Percentiles rank a stretch among this genome's conserved stretches.
Evolutionary conservation across 2,797 vertebrate species (phyloP).

Genomic region (Amblyopsis hoosieri): DNA sequence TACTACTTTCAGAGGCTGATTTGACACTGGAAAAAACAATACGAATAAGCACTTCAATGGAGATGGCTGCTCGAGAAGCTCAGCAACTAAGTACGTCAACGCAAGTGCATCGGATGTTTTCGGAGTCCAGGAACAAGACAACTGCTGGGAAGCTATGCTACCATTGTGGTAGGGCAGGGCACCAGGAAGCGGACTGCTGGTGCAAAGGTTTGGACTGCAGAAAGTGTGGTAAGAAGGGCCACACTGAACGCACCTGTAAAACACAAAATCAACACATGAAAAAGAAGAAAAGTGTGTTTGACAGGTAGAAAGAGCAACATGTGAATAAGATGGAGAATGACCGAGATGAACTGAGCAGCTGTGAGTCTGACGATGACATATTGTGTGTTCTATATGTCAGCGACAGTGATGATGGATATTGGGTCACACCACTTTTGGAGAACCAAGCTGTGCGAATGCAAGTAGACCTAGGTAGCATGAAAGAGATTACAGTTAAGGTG

Average conservation of each 20-base stretch:
- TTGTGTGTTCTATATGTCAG: slow-evolving; percentile 12
- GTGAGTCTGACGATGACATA: slow-evolving; percentile 16
- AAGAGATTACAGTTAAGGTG: too few species aligned
- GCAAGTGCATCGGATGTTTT: slow-evolving; percentile 38
- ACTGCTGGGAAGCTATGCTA: slow-evolving; percentile 42
- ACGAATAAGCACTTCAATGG: slow-evolving; percentile 24
- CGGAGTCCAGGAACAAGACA: slow-evolving; percentile 34
- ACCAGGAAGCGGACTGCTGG: slow-evolving; percentile 54
- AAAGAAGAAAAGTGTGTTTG: slow-evolving; percentile 34
- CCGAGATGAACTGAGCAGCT: slow-evolving; percentile 26
- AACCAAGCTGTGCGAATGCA: not conserved
- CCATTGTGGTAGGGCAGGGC: slow-evolving; percentile 59
- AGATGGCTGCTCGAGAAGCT: slow-evolving; percentile 27
- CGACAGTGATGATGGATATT: not conserved
- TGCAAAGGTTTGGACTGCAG: slow-evolving; percentile 57
- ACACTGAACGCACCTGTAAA: slow-evolving; percentile 13
- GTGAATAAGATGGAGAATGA: slow-evolving; percentile 15
- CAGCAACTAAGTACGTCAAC: slow-evolving; percentile 38
- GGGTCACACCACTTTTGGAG: not conserved
- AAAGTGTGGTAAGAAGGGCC: slow-evolving; percentile 39
- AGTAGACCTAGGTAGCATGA: too few species aligned
- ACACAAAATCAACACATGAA: slow-evolving; percentile 30
- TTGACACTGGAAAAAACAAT: slow-evolving; percentile 9
- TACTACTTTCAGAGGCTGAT: slow-evolving; percentile 3
- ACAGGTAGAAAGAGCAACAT: slow-evolving; percentile 24